Percentiles rank a stretch among this genome's conserved stretches.
phyloP scores from a whole-genome alignment of 2,888 invertebrate species.

The Thymelicus sylvestris region DNA sequence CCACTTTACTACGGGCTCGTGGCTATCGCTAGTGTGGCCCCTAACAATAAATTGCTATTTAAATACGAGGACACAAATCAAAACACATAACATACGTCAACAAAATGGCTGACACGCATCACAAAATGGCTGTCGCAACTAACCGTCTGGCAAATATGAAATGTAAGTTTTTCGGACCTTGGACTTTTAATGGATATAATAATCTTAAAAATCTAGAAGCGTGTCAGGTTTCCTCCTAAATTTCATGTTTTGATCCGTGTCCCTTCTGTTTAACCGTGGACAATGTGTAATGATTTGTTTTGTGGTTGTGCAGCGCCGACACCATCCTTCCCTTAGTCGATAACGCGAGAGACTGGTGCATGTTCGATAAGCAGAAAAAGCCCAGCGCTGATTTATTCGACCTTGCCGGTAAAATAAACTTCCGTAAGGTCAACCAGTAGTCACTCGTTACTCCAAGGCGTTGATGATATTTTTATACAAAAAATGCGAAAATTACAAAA shows the following conservation, averaged over 20 bases:
- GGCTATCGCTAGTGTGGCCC: conserved; percentile 7
- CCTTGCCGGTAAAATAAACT: conserved; percentile 61
- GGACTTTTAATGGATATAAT: no score
- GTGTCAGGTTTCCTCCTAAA: no score
- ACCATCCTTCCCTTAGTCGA: conserved; percentile 77
- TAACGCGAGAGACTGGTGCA: conserved; percentile 79
- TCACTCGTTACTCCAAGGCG: conserved; percentile 52
- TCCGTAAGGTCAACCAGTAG: conserved; percentile 66
- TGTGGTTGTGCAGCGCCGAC: conserved; percentile 76
- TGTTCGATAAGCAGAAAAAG: conserved; percentile 59
- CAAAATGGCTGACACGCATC: background rate
- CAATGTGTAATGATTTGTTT: conserved; percentile 51
- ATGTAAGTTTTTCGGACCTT: no score
- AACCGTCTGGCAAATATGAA: no score
- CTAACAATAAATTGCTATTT: conserved; percentile 1
- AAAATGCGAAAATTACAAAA: conserved; percentile 73
- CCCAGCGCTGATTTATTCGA: conserved; percentile 64
- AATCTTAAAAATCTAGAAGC: no score
- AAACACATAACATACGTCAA: background rate
- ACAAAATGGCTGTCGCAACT: conserved; percentile 1
- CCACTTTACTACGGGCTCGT: background rate
- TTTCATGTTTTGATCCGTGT: background rate
- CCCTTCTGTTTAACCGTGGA: background rate
- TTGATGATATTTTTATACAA: conserved; percentile 75
- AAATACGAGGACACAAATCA: conserved; percentile 3